Conservation (phyloP, 2,888 invertebrate genomes). For the Drosophila barbarae region DNA sequence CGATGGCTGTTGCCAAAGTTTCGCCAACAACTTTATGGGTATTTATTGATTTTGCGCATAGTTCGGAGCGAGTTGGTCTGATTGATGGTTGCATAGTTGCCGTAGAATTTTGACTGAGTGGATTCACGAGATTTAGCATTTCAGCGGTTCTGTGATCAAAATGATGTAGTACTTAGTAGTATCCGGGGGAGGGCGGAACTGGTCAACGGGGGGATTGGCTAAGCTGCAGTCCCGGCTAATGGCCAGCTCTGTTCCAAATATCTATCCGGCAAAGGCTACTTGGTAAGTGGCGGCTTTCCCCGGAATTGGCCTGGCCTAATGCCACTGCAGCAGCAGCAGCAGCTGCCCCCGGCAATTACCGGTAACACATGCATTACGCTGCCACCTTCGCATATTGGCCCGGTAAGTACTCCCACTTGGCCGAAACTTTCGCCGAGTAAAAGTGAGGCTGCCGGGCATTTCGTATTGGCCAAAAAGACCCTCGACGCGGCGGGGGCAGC, state of each 20-base stretch:
- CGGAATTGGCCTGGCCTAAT: slow-evolving; percentile 32
- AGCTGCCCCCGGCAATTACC: slow-evolving; percentile 37
- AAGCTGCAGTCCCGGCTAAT: slow-evolving; percentile 12
- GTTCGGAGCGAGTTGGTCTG: slow-evolving; percentile 55
- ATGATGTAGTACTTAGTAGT: background rate
- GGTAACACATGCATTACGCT: slow-evolving; percentile 39
- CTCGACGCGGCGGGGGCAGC: slow-evolving; percentile 38
- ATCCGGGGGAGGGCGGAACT: too few species aligned
- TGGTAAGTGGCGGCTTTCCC: slow-evolving; percentile 38
- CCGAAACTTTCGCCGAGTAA: slow-evolving; percentile 63
- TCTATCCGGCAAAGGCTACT: slow-evolving; percentile 17
- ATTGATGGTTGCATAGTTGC: slow-evolving; percentile 58
- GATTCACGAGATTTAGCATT: slow-evolving; percentile 14
- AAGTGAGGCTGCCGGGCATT: slow-evolving; percentile 41
- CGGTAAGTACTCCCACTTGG: slow-evolving; percentile 14
- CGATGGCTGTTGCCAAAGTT: slow-evolving; percentile 44
- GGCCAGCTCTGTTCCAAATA: slow-evolving; percentile 14
- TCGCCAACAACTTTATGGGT: slow-evolving; percentile 62
- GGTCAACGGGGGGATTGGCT: background rate
- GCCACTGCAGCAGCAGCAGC: slow-evolving; percentile 12
- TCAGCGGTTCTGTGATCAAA: slow-evolving; percentile 3
- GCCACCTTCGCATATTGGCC: slow-evolving; percentile 29
- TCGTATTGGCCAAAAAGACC: slow-evolving; percentile 17
- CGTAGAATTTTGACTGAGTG: slow-evolving; percentile 23
- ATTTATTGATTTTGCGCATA: slow-evolving; percentile 73